phyloP scores from a whole-genome alignment of 2,888 invertebrate species.

The Mythimna vitellina region DNA sequence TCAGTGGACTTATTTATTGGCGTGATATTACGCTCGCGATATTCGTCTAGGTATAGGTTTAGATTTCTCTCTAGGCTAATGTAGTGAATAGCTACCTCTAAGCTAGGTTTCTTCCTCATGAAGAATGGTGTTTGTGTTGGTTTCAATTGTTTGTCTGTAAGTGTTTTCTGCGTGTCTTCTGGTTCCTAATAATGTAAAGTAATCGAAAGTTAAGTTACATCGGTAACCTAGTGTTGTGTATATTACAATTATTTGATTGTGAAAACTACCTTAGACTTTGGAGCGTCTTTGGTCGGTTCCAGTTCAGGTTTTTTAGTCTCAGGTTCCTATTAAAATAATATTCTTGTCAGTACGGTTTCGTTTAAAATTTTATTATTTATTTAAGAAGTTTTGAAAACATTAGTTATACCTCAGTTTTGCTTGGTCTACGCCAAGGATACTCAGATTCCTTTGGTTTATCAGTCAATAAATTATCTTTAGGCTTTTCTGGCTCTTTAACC shows the following conservation, averaged over 20 bases:
- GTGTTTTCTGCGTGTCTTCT: constrained; percentile 68
- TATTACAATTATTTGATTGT: constrained; percentile 11
- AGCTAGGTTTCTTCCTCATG: constrained; percentile 71
- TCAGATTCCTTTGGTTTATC: constrained; percentile 53
- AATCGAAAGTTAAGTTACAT: constrained; percentile 22
- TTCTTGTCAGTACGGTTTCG: constrained; percentile 2
- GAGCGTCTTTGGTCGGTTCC: constrained; percentile 39
- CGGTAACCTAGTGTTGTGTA: background rate
- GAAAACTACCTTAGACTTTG: constrained; percentile 51
- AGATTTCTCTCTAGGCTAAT: constrained; percentile 11
- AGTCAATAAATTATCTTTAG: constrained; percentile 46
- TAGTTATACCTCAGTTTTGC: constrained; percentile 69
- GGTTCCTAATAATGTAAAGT: constrained; percentile 68
- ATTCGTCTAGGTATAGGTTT: background rate
- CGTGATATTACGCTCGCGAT: background rate
- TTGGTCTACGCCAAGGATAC: constrained; percentile 66
- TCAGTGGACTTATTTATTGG: background rate
- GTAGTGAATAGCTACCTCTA: constrained; percentile 70
- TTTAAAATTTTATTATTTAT: background rate
- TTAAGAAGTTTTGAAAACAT: constrained; percentile 2
- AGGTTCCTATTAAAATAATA: constrained; percentile 47
- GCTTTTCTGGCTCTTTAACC: constrained; percentile 45
- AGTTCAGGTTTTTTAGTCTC: constrained; percentile 27
- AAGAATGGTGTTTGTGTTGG: constrained; percentile 70
- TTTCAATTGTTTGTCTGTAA: constrained; percentile 64